Conservation (phyloP, 2,113 vertebrate genomes). For the Chascanopsetta lugubris region DNA sequence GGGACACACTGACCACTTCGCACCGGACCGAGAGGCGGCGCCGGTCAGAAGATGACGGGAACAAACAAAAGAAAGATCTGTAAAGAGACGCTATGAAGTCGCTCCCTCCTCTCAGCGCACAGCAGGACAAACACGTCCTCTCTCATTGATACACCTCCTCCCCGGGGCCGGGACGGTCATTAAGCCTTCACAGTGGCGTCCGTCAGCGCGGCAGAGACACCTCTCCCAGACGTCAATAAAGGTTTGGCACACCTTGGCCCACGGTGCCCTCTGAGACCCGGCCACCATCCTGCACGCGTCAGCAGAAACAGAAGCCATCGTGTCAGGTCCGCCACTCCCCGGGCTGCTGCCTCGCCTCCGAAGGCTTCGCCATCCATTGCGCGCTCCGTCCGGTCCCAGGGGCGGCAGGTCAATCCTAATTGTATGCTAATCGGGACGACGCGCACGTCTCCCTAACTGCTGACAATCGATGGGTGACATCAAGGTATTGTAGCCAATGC, state of each 20-base stretch:
- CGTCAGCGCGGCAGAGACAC: constrained; percentile 63
- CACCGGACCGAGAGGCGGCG: not conserved
- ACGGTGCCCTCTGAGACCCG: constrained; percentile 63
- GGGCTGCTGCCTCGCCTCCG: constrained; percentile 28
- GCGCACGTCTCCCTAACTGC: constrained; percentile 46
- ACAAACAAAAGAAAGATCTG: not conserved
- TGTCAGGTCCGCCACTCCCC: constrained; percentile 58
- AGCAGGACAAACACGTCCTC: constrained; percentile 13
- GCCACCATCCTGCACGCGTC: constrained; percentile 70
- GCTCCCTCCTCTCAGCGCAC: not conserved
- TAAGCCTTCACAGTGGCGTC: constrained; percentile 64
- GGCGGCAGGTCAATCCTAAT: constrained; percentile 79
- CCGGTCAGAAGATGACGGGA: not conserved
- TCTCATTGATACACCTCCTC: constrained; percentile 31
- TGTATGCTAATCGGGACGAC: constrained; percentile 77
- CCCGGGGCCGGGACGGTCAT: constrained; percentile 55
- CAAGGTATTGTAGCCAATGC: constrained; percentile 63
- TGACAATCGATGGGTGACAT: constrained; percentile 73
- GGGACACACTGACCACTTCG: not conserved
- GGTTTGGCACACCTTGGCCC: constrained; percentile 76
- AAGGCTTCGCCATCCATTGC: constrained; percentile 63
- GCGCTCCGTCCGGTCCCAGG: constrained; percentile 67
- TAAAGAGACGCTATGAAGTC: constrained; percentile 4
- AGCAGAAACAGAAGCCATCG: constrained; percentile 77
- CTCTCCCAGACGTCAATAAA: constrained; percentile 75